Percentiles rank a stretch among this genome's conserved stretches.
These are phyloP conservation scores for Euleptes europaea DNA, from an alignment of 2,113 vertebrate genomes.

Conservation along the genomic window DNA sequence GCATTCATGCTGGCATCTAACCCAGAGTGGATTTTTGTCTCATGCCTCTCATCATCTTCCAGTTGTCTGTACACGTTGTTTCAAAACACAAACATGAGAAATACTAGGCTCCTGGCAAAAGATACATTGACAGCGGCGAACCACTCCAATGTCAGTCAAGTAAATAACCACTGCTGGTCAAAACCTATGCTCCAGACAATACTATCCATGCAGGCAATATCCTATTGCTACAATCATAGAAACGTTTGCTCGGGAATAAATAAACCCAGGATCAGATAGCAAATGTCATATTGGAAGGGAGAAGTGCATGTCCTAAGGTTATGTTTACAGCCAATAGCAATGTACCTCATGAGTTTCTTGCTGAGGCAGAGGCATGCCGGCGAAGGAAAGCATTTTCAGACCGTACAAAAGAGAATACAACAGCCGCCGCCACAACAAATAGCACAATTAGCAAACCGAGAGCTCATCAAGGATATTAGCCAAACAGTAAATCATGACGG, in stretches of 20 bases:
- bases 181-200: conserved; percentile 66
- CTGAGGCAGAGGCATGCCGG: conserved; percentile 45
- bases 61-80: conserved; percentile 50
- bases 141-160: conserved; percentile 60
- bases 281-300: conserved; percentile 63
- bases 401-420: conserved; percentile 23
- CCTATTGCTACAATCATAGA: not conserved
- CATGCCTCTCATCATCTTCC: not conserved
- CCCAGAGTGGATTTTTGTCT: no score
- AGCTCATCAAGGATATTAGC: conserved; percentile 37
- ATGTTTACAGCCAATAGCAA: conserved; percentile 61
- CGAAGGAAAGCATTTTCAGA: conserved; percentile 29
- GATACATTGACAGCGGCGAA: conserved; percentile 66
- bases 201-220: conserved; percentile 55
- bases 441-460: conserved; percentile 35
- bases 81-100: conserved; percentile 58
- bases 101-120: conserved; percentile 60
- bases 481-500: conserved; percentile 41
- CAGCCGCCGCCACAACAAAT: not conserved
- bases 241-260: not conserved
- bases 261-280: not conserved
- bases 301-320: conserved; percentile 49
- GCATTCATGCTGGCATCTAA: no score
- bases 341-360: conserved; percentile 43
- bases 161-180: conserved; percentile 69